Percentiles rank a stretch among this genome's conserved stretches.
Conservation (phyloP, 1,140 invertebrate genomes). For the Bombus polaris region DNA sequence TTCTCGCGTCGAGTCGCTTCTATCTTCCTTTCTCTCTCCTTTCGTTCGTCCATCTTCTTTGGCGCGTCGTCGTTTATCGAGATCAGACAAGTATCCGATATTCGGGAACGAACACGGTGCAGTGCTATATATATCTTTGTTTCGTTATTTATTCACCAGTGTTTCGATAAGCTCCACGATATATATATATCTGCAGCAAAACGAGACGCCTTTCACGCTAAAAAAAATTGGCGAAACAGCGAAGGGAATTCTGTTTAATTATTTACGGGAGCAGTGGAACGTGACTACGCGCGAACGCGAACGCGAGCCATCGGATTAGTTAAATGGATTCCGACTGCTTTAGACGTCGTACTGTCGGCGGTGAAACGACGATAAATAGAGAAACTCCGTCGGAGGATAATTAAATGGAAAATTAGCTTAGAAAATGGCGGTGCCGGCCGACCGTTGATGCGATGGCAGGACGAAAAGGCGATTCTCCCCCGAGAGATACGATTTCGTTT, state of each 20-base stretch:
- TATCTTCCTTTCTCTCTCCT: not conserved
- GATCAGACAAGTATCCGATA: not conserved
- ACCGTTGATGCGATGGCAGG: not conserved
- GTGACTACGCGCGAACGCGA: not conserved
- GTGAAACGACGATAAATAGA: not conserved
- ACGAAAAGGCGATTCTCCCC: not conserved
- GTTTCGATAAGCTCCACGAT: not conserved
- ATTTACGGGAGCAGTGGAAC: not conserved
- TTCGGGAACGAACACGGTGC: not conserved
- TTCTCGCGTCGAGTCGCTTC: not conserved
- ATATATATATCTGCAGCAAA: not conserved
- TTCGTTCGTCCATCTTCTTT: not conserved
- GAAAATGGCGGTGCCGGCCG: not conserved
- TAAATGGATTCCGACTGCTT: not conserved
- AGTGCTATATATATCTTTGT: not conserved
- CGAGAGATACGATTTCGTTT: constrained; percentile 4
- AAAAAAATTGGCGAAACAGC: not conserved
- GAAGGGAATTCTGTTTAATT: not conserved
- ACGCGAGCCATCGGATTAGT: not conserved
- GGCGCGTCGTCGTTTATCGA: not conserved
- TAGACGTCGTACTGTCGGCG: not conserved
- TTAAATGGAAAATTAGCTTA: constrained; percentile 33
- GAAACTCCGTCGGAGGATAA: not conserved
- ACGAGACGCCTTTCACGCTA: not conserved
- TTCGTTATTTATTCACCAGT: not conserved